phyloP scores from a whole-genome alignment of 2,113 vertebrate genomes.

The Oplegnathus fasciatus region DNA sequence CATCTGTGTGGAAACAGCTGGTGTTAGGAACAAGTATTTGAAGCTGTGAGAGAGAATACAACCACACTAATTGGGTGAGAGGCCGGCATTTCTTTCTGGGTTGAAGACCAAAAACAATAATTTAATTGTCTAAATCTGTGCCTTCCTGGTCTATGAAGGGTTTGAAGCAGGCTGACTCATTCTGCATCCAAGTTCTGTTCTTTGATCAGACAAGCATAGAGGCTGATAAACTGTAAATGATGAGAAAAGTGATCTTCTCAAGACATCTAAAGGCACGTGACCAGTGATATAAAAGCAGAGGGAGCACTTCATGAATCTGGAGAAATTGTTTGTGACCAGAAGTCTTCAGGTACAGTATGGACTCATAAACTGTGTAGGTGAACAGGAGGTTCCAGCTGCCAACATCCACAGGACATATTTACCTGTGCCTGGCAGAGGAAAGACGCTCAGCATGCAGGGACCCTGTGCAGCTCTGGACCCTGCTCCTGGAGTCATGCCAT shows the following conservation, averaged over 20 bases:
- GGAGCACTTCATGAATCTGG: slow-evolving; percentile 7
- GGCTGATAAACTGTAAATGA: slow-evolving; percentile 12
- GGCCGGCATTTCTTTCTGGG: slow-evolving; percentile 23
- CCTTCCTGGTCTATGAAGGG: neutral
- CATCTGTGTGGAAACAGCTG: slow-evolving; percentile 66
- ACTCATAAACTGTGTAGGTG: slow-evolving; percentile 63
- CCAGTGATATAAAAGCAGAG: slow-evolving; percentile 19
- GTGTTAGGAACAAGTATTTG: slow-evolving; percentile 27
- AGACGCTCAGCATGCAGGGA: slow-evolving; percentile 42
- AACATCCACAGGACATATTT: slow-evolving; percentile 48
- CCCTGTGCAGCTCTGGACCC: slow-evolving; percentile 25
- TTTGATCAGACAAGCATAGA: neutral
- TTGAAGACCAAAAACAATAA: slow-evolving; percentile 34
- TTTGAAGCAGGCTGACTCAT: neutral
- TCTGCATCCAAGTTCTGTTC: slow-evolving; percentile 2
- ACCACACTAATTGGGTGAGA: slow-evolving; percentile 27
- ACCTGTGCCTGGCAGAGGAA: slow-evolving; percentile 52
- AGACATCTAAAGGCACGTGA: neutral
- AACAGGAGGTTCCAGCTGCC: slow-evolving; percentile 41
- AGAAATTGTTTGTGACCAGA: slow-evolving; percentile 27
- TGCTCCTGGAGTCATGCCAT: slow-evolving; percentile 50
- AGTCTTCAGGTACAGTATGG: slow-evolving; percentile 19
- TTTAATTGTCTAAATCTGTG: slow-evolving; percentile 30
- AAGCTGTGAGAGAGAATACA: slow-evolving; percentile 35
- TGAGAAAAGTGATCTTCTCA: neutral